Percentiles rank a stretch among this genome's conserved stretches.
phyloP scores from a whole-genome alignment of 2,888 invertebrate species.

The Cantharis flavilabris region DNA sequence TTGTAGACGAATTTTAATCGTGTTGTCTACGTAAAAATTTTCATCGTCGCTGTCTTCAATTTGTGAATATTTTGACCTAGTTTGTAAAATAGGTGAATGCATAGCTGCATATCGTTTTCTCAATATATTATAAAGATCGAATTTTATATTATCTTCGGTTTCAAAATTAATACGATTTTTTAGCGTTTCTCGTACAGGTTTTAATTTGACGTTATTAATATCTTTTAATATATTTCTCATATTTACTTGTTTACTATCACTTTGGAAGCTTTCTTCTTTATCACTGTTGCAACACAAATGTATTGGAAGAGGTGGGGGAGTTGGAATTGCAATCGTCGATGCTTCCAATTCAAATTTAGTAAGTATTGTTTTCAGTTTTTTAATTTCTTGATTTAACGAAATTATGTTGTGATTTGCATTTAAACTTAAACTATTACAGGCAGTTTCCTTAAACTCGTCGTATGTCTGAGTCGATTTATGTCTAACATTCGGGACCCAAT shows the following conservation, averaged over 20 bases:
- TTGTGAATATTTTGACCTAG: neutral
- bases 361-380: neutral
- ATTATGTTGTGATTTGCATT: neutral
- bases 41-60: neutral
- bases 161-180: neutral
- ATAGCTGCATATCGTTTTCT: neutral
- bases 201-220: neutral
- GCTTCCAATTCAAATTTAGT: neutral
- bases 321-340: neutral
- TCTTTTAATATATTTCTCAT: neutral
- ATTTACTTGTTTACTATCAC: neutral
- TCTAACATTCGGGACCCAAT: slow-evolving; percentile 22
- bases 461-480: slow-evolving; percentile 1
- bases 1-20: neutral
- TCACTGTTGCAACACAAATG: neutral
- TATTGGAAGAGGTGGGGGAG: neutral
- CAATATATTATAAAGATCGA: neutral
- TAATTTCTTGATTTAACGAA: neutral
- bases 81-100: neutral
- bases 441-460: neutral
- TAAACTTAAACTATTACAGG: neutral
- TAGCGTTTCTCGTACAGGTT: neutral
- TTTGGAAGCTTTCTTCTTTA: neutral
- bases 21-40: neutral
- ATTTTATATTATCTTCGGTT: neutral